Evolutionary conservation across 2,888 invertebrate genomes (phyloP).

Genomic region (Acanthococcus lagerstroemiae): DNA sequence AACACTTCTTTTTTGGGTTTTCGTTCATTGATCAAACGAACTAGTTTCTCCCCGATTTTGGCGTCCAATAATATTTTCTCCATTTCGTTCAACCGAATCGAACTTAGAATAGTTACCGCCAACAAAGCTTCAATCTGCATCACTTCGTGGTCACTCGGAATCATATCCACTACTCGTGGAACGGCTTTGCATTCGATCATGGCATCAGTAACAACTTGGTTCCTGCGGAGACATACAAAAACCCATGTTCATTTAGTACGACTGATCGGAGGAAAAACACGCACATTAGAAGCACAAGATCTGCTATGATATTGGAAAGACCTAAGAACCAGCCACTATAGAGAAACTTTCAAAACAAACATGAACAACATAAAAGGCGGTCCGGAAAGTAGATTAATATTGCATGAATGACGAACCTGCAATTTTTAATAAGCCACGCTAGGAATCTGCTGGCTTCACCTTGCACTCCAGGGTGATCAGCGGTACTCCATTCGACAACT

Average conservation of each 20-base stretch:
- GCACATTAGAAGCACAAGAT: not conserved
- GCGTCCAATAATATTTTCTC: conserved; percentile 43
- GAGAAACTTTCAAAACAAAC: not conserved
- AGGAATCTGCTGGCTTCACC: conserved; percentile 69
- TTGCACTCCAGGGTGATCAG: conserved; percentile 72
- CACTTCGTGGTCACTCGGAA: conserved; percentile 68
- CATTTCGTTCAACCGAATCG: conserved; percentile 40
- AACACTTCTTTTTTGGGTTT: conserved; percentile 37
- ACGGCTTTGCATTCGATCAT: conserved; percentile 52
- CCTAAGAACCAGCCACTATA: not conserved
- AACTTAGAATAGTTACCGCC: conserved; percentile 55
- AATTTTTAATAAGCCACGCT: conserved; percentile 67
- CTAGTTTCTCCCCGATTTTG: conserved; percentile 42
- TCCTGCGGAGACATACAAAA: conserved; percentile 38
- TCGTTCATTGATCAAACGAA: conserved; percentile 32
- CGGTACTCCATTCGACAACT: conserved; percentile 66
- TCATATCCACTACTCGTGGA: conserved; percentile 68
- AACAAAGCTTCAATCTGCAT: conserved; percentile 79
- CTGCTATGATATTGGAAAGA: not conserved
- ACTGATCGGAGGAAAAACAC: not conserved
- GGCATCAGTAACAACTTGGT: conserved; percentile 43
- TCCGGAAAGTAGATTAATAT: no score
- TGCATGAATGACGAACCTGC: conserved; percentile 41
- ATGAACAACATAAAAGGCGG: not conserved
- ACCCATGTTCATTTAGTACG: not conserved